Percentiles rank a stretch among this genome's conserved stretches.
These are phyloP conservation scores for Matsumyia berberina DNA, from an alignment of 2,888 invertebrate genomes.

Conservation along the genomic window DNA sequence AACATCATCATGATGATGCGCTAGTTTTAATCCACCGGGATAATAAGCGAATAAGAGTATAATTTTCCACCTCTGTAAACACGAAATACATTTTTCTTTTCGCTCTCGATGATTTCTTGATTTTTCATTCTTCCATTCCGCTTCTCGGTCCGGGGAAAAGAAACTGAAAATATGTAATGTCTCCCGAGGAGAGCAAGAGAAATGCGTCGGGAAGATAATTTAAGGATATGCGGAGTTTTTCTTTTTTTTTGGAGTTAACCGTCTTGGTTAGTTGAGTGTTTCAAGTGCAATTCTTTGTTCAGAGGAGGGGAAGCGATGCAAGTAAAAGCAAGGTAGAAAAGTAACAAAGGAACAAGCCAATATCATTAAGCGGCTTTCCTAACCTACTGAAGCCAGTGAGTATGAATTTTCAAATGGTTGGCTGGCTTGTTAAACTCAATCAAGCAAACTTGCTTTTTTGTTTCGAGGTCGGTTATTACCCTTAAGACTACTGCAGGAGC, in stretches of 20 bases:
- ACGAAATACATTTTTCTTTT: conserved; percentile 69
- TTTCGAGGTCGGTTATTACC: too few relatives aligned
- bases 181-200: not conserved
- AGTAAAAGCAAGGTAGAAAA: too few relatives aligned
- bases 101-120: conserved; percentile 36
- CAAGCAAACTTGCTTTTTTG: too few relatives aligned
- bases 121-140: conserved; percentile 41
- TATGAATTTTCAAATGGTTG: too few relatives aligned
- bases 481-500: too few relatives aligned
- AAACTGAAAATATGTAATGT: conserved; percentile 2
- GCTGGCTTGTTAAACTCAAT: too few relatives aligned
- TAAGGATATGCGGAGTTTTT: conserved; percentile 40
- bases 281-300: conserved; percentile 39
- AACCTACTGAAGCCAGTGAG: too few relatives aligned
- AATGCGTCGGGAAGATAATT: conserved; percentile 54
- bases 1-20: conserved; percentile 70
- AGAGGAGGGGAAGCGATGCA: conserved; percentile 14
- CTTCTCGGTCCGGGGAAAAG: not conserved
- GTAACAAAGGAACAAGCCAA: too few relatives aligned
- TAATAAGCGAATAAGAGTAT: conserved; percentile 79
- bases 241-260: conserved; percentile 54
- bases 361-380: too few relatives aligned
- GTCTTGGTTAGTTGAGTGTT: conserved; percentile 47
- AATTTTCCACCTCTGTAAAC: conserved; percentile 81
- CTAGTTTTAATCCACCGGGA: conserved; percentile 71